Conservation (phyloP, 2,888 invertebrate species). For the Orthonychiurus folsomi region DNA sequence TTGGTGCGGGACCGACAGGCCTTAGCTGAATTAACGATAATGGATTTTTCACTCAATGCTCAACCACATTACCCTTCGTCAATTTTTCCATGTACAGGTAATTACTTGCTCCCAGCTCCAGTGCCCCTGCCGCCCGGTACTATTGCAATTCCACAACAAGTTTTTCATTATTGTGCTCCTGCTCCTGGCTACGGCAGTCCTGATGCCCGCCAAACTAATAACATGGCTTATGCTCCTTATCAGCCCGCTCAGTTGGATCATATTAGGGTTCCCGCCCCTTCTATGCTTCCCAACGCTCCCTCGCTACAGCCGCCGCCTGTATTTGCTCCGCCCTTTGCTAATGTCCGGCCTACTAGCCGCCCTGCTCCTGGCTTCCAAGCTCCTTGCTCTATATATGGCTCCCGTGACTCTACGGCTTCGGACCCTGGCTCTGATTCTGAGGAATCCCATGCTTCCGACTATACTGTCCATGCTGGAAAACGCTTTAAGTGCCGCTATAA, state of each 20-base stretch:
- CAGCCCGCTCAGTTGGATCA: not conserved
- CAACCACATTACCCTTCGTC: not conserved
- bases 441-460: not conserved
- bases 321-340: not conserved
- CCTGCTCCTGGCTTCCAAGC: too few relatives aligned
- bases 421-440: not conserved
- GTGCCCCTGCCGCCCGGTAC: not conserved
- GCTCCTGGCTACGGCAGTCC: not conserved
- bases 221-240: not conserved
- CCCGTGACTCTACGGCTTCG: not conserved
- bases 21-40: too few relatives aligned
- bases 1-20: not conserved
- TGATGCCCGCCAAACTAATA: not conserved
- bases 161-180: not conserved
- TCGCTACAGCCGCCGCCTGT: not conserved
- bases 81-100: not conserved
- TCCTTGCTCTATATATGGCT: not conserved
- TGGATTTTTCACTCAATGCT: too few relatives aligned
- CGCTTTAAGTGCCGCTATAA: not conserved
- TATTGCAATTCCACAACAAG: not conserved
- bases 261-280: not conserved
- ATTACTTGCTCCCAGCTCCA: not conserved
- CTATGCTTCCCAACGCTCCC: not conserved
- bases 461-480: not conserved
- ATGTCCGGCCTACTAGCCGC: not conserved